Evolutionary conservation across 2,113 vertebrate species (phyloP).

Genomic region (Tichodroma muraria): DNA sequence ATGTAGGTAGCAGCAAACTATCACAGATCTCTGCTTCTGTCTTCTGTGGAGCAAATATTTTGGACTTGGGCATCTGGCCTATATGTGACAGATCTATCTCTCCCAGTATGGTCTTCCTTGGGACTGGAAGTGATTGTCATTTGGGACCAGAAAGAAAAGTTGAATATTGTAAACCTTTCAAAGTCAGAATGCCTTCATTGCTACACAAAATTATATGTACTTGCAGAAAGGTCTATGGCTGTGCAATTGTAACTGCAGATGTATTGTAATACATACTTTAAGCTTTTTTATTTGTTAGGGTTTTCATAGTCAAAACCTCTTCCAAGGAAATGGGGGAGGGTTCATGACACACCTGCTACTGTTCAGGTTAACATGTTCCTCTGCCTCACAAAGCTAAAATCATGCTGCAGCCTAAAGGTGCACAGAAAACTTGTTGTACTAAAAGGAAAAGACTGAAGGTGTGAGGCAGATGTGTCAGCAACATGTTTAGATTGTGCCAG

Average conservation of each 20-base stretch:
- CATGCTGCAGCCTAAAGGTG: background rate
- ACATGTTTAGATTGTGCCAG: background rate
- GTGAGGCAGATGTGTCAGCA: background rate
- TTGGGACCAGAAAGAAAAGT: background rate
- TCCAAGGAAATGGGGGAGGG: background rate
- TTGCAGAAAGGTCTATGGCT: background rate
- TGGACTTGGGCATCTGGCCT: background rate
- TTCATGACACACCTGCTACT: background rate
- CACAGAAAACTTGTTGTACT: background rate
- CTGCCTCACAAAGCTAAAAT: background rate
- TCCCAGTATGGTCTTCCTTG: background rate
- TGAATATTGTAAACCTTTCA: background rate
- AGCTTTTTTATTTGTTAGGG: background rate
- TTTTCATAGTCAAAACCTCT: background rate
- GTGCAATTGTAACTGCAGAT: background rate
- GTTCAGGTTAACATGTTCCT: background rate
- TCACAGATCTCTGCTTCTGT: background rate
- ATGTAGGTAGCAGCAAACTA: background rate
- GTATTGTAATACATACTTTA: background rate
- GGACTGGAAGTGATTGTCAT: background rate
- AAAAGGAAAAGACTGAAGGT: background rate
- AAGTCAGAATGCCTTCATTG: background rate
- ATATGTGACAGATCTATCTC: background rate
- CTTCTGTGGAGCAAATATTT: background rate
- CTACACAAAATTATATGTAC: background rate